These are phyloP conservation scores for Trachelus troglodyta DNA, from an alignment of 2,888 invertebrate species.

Conservation along the genomic window DNA sequence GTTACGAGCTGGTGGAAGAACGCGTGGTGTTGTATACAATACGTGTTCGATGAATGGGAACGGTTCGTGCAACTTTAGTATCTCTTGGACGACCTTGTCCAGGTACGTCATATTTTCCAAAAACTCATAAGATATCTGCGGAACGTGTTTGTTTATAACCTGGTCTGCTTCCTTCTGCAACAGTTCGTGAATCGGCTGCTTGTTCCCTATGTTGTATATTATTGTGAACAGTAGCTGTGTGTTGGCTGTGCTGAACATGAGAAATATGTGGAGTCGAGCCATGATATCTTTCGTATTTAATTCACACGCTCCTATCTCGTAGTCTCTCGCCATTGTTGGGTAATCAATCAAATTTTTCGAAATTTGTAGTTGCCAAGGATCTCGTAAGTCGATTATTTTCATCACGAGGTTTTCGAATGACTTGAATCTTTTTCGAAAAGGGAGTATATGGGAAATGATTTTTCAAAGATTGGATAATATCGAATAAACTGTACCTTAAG, in stretches of 20 bases:
- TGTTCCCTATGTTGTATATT: background rate
- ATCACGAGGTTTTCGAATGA: background rate
- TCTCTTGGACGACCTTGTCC: background rate
- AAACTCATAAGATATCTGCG: background rate
- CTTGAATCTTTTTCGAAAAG: background rate
- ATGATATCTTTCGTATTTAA: constrained; percentile 7
- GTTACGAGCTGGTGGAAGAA: background rate
- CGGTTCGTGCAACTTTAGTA: background rate
- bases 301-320: background rate
- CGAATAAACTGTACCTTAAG: background rate
- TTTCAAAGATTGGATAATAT: background rate
- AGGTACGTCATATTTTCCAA: background rate
- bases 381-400: background rate
- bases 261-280: constrained; percentile 4
- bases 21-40: background rate
- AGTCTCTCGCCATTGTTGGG: background rate
- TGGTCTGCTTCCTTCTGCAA: background rate
- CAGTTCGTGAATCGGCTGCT: background rate
- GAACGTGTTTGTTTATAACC: background rate
- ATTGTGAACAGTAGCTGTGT: background rate
- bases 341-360: background rate
- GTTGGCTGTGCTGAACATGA: background rate
- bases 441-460: background rate
- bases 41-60: background rate
- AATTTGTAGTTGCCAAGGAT: too few species aligned